A percentile compares a stretch with the other conserved stretches of the same genome.
Conservation (phyloP, 2,888 invertebrate species). For the Pegoplata infirma region DNA sequence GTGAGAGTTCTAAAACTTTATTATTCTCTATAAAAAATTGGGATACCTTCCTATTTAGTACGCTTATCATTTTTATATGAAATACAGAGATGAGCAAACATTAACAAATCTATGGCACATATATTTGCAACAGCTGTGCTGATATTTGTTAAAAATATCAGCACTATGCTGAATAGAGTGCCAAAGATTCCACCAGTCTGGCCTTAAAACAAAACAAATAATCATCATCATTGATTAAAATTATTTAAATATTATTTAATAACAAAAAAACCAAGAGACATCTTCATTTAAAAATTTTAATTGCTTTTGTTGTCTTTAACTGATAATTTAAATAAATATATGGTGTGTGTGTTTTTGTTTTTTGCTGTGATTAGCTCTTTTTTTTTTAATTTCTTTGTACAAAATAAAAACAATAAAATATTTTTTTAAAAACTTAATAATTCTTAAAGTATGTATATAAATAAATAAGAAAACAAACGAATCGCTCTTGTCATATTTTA, state of each 20-base stretch:
- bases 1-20: no score
- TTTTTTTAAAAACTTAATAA: not conserved
- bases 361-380: not conserved
- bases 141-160: no score
- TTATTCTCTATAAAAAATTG: no score
- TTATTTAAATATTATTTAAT: not conserved
- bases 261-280: slow-evolving; percentile 22
- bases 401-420: slow-evolving; percentile 17
- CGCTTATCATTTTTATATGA: no score
- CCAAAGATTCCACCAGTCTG: not conserved
- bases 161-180: no score
- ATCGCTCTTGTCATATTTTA: no score
- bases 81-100: no score
- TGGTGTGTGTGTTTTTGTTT: not conserved
- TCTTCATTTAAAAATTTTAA: slow-evolving; percentile 1
- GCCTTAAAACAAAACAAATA: not conserved
- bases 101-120: no score
- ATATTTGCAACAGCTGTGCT: no score
- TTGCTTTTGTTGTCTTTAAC: slow-evolving; percentile 18
- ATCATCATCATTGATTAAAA: not conserved
- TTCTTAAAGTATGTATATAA: not conserved
- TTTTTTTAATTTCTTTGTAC: no score
- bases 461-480: no score
- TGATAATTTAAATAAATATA: slow-evolving; percentile 19
- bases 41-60: no score